phyloP scores from a whole-genome alignment of 2,888 invertebrate genomes.

The Xanthia togata region DNA sequence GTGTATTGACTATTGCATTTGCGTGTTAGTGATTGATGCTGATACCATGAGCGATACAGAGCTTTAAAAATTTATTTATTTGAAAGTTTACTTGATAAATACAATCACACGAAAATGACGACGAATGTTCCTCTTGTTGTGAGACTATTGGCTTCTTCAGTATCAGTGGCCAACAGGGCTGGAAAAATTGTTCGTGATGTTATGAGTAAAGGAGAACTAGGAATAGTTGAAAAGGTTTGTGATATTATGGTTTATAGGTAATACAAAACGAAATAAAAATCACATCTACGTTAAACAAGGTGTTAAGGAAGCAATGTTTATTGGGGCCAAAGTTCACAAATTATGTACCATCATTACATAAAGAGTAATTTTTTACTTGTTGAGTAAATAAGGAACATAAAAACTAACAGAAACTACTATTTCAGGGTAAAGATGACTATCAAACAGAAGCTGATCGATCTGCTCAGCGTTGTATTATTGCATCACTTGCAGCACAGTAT shows the following conservation, averaged over 20 bases:
- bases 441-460: slow-evolving; percentile 99
- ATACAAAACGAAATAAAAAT: neutral
- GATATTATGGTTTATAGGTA: neutral
- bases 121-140: slow-evolving; percentile 92
- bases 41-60: neutral
- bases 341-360: neutral
- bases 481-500: slow-evolving; percentile 95
- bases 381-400: neutral
- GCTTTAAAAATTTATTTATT: neutral
- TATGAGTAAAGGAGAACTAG: slow-evolving; percentile 96
- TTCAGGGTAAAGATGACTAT: slow-evolving; percentile 96
- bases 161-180: slow-evolving; percentile 94
- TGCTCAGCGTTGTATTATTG: slow-evolving; percentile 97
- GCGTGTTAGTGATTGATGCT: neutral
- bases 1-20: neutral
- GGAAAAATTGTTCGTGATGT: slow-evolving; percentile 98
- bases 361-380: neutral
- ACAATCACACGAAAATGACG: slow-evolving; percentile 86
- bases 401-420: slow-evolving; percentile 25
- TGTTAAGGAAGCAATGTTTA: neutral
- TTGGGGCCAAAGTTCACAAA: slow-evolving; percentile 43
- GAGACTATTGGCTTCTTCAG: slow-evolving; percentile 94
- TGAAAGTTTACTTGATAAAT: slow-evolving; percentile 16
- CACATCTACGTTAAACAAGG: neutral
- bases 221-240: slow-evolving; percentile 96